Percentiles rank a stretch among this genome's conserved stretches.
Evolutionary conservation across 2,888 invertebrate genomes (phyloP).

Genomic region (Cheilosia variabilis): DNA sequence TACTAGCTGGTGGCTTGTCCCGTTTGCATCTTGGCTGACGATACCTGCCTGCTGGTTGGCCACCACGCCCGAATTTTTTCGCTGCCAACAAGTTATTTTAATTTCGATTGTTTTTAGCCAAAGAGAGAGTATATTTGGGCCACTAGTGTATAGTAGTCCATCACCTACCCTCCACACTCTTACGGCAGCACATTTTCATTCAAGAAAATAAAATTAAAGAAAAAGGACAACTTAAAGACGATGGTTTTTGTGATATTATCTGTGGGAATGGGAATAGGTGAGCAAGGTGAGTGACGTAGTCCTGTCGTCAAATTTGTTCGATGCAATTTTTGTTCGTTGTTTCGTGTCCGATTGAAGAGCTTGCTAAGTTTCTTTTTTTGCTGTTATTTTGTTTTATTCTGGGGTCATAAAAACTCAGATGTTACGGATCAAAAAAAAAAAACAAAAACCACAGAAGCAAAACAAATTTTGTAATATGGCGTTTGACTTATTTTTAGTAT

Average conservation of each 20-base stretch:
- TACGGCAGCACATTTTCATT: slow-evolving; percentile 45
- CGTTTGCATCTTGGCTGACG: slow-evolving; percentile 17
- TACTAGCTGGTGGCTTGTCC: slow-evolving; percentile 35
- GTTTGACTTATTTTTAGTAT: slow-evolving; percentile 58
- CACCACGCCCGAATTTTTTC: slow-evolving; percentile 58
- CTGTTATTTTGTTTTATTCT: neutral
- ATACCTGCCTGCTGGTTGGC: slow-evolving; percentile 35
- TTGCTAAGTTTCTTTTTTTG: slow-evolving; percentile 14
- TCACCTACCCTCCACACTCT: neutral
- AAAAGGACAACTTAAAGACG: neutral
- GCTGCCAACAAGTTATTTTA: slow-evolving; percentile 63
- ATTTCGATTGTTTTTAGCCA: slow-evolving; percentile 24
- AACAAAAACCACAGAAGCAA: slow-evolving; percentile 12
- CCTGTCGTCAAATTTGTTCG: slow-evolving; percentile 42
- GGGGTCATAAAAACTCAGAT: slow-evolving; percentile 37
- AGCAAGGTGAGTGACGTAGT: slow-evolving; percentile 29
- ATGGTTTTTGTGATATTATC: slow-evolving; percentile 1
- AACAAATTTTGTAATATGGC: slow-evolving; percentile 55
- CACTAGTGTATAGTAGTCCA: slow-evolving; percentile 36
- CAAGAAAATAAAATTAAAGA: slow-evolving; percentile 26
- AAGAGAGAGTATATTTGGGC: slow-evolving; percentile 25
- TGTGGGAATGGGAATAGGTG: slow-evolving; percentile 14
- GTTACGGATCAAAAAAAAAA: neutral
- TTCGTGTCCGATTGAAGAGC: slow-evolving; percentile 6
- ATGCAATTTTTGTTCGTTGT: slow-evolving; percentile 24